A percentile compares a stretch with the other conserved stretches of the same genome.
phyloP scores from a whole-genome alignment of 2,113 vertebrate genomes.

The Cephalopterus ornatus region DNA sequence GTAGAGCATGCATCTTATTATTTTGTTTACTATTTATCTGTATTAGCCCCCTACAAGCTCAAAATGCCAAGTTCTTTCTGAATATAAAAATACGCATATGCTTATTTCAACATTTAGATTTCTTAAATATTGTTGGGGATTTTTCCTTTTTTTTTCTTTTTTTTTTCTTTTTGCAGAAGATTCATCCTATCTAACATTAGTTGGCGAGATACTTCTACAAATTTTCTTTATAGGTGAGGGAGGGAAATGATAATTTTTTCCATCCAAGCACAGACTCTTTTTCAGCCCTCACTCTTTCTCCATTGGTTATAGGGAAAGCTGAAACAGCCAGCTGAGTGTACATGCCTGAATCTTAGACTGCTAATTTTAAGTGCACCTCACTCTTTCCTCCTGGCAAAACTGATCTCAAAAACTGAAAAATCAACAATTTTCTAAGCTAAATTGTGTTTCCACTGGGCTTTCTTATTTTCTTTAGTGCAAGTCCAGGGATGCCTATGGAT shows the following conservation, averaged over 20 bases:
- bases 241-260: background rate
- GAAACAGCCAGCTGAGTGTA: background rate
- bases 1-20: background rate
- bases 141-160: background rate
- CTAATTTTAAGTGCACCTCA: background rate
- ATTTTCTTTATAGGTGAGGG: background rate
- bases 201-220: background rate
- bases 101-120: background rate
- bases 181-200: background rate
- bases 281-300: background rate
- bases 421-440: background rate
- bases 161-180: background rate
- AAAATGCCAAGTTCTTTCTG: background rate
- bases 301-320: background rate
- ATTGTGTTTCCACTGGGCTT: background rate
- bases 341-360: background rate
- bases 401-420: background rate
- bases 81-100: background rate
- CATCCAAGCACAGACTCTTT: background rate
- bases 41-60: background rate
- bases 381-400: background rate
- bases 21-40: conserved; percentile 11
- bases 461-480: background rate
- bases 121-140: background rate
- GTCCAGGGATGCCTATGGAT: background rate